Evolutionary conservation across 2,113 vertebrate species (phyloP).

Genomic region (Xerus inauris): DNA sequence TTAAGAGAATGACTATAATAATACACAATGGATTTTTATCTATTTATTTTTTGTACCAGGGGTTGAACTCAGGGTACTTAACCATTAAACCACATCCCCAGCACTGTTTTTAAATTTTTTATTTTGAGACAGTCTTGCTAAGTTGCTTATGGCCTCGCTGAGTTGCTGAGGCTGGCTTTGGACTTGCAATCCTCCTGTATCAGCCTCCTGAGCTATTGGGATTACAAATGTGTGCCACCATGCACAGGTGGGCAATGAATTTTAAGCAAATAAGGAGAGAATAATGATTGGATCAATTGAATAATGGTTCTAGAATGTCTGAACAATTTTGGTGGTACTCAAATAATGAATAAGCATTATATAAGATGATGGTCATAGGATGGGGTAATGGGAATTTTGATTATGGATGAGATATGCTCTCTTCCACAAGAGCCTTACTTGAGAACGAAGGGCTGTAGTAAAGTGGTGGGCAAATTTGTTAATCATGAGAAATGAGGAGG

Average conservation of each 20-base stretch:
- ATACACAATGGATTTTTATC: not conserved
- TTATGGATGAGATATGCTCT: not conserved
- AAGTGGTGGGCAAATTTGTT: not conserved
- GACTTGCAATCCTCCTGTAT: too few relatives aligned
- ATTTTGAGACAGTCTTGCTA: too few relatives aligned
- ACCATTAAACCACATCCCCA: too few relatives aligned
- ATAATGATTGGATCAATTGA: not conserved
- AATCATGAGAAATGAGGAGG: not conserved
- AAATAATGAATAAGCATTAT: not conserved
- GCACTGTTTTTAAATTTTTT: too few relatives aligned
- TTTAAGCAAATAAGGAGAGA: not conserved
- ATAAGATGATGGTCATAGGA: not conserved
- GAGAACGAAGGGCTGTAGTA: not conserved
- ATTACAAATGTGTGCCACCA: too few relatives aligned
- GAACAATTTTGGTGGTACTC: not conserved
- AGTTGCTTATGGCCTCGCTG: too few relatives aligned
- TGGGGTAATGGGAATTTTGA: not conserved
- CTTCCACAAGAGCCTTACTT: not conserved
- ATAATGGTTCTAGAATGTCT: not conserved
- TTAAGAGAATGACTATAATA: not conserved
- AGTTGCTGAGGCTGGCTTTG: too few relatives aligned
- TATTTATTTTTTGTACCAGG: too few relatives aligned
- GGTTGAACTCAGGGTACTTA: too few relatives aligned
- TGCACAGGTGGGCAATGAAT: not conserved
- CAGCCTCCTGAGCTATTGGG: too few relatives aligned